These are phyloP conservation scores for Nudaria mundana DNA, from an alignment of 2,888 invertebrate species.

Conservation along the genomic window DNA sequence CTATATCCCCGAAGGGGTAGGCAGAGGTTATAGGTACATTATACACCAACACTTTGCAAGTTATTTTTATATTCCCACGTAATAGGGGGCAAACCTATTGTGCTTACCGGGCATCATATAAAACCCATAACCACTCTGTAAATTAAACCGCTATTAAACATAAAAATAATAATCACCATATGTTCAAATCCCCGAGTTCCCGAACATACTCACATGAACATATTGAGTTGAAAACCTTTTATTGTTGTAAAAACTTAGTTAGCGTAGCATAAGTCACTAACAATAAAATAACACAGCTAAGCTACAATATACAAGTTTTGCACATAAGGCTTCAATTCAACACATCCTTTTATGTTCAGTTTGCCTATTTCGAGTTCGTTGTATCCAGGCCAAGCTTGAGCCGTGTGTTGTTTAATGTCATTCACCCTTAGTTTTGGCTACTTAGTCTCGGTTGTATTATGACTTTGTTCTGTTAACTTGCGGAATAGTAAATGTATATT, in stretches of 20 bases:
- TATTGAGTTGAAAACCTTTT: no score
- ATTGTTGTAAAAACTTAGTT: background rate
- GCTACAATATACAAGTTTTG: background rate
- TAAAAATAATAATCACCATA: no score
- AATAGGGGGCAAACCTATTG: no score
- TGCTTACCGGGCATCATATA: no score
- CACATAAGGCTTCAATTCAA: slow-evolving; percentile 1
- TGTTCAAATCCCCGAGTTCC: no score
- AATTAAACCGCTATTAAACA: no score
- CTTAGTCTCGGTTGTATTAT: background rate
- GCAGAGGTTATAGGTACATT: no score
- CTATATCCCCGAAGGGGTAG: no score
- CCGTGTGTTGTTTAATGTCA: background rate
- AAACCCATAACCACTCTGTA: no score
- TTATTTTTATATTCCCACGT: no score
- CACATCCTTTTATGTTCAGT: background rate
- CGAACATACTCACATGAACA: no score
- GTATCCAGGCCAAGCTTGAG: slow-evolving; percentile 1
- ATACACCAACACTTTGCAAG: no score
- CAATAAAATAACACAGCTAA: background rate
- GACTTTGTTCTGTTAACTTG: background rate
- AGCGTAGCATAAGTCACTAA: background rate
- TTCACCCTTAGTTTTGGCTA: slow-evolving; percentile 1
- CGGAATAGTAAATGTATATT: background rate
- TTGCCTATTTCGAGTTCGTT: slow-evolving; percentile 1